Percentiles rank a stretch among this genome's conserved stretches.
Conservation (phyloP, 2,113 vertebrate genomes). For the Ellobius talpinus region DNA sequence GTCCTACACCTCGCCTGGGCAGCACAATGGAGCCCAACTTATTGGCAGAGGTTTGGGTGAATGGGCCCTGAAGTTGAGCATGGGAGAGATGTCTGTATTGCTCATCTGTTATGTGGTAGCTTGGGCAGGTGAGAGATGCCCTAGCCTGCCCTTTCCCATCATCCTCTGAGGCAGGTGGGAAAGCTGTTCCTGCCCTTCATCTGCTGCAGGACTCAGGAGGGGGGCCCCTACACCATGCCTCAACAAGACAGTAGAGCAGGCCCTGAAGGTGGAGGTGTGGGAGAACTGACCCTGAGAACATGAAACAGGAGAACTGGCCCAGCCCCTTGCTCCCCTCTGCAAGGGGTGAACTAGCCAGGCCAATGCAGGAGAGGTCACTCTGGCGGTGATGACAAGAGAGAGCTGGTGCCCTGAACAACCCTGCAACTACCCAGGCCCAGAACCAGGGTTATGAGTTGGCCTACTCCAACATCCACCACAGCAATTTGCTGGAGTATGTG, state of each 20-base stretch:
- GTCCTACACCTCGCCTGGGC: not conserved
- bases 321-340: not conserved
- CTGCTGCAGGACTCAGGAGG: not conserved
- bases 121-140: not conserved
- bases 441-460: not conserved
- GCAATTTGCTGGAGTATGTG: not conserved
- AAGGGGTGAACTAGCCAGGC: not conserved
- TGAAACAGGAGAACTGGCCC: not conserved
- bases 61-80: not conserved
- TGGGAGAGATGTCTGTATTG: not conserved
- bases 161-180: not conserved
- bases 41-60: not conserved
- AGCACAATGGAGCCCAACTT: not conserved
- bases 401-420: not conserved
- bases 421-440: not conserved
- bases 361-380: not conserved
- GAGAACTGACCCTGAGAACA: not conserved
- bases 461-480: not conserved
- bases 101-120: not conserved
- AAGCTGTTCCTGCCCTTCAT: not conserved
- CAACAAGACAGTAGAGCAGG: not conserved
- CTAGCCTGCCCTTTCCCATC: not conserved
- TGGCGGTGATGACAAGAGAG: not conserved
- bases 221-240: not conserved
- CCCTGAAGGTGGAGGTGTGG: not conserved